Conservation (phyloP, 2,888 invertebrate genomes). For the Cactoblastis cactorum region DNA sequence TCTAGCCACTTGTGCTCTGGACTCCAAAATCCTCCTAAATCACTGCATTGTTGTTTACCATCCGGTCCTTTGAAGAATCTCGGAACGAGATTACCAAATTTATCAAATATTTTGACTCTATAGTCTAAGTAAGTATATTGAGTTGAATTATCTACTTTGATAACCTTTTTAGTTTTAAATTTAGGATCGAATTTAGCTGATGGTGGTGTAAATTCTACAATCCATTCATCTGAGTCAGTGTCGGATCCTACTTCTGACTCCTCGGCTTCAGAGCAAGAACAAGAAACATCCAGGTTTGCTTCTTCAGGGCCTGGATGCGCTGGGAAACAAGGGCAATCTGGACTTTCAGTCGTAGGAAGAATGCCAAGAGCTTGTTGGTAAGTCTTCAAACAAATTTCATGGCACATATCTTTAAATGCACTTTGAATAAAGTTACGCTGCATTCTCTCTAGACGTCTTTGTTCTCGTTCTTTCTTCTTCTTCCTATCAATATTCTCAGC, state of each 20-base stretch:
- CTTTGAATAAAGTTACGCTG: conserved; percentile 64
- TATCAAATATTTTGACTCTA: conserved; percentile 57
- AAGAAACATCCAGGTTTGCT: conserved; percentile 49
- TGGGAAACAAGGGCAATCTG: conserved; percentile 58
- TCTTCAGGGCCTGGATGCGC: conserved; percentile 42
- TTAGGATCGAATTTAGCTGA: conserved; percentile 54
- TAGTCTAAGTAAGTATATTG: conserved; percentile 67
- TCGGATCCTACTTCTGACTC: conserved; percentile 45
- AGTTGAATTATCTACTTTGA: conserved; percentile 37
- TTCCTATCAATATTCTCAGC: conserved; percentile 60
- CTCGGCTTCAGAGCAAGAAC: conserved; percentile 62
- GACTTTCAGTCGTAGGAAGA: conserved; percentile 55
- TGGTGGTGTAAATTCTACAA: conserved; percentile 71
- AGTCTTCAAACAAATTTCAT: conserved; percentile 67
- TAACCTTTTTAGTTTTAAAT: conserved; percentile 47
- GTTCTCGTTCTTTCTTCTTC: conserved; percentile 56
- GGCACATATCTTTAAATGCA: conserved; percentile 62
- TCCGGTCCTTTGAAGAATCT: conserved; percentile 65
- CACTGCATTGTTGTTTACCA: conserved; percentile 67
- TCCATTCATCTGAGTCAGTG: conserved; percentile 69
- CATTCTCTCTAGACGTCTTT: conserved; percentile 56
- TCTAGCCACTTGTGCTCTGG: conserved; percentile 60
- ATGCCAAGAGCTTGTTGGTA: conserved; percentile 68
- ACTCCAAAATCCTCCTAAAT: conserved; percentile 69
- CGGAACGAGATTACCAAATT: conserved; percentile 58